Evolutionary conservation across 2,113 vertebrate genomes (phyloP).

Genomic region (Podarcis raffonei): DNA sequence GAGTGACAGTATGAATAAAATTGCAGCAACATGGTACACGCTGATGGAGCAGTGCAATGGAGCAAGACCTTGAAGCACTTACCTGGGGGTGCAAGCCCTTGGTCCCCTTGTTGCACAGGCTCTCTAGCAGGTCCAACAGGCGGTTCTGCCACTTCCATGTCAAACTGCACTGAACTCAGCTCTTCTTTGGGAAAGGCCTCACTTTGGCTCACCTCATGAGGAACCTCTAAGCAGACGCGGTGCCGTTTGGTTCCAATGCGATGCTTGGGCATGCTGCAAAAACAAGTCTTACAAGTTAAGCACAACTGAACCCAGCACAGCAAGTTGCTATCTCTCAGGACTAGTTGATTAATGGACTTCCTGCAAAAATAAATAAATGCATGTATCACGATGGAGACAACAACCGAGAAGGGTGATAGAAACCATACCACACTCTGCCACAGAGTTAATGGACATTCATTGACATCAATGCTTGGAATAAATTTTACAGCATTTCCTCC

Average conservation of each 20-base stretch:
- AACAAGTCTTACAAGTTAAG: slow-evolving; percentile 24
- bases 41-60: background rate
- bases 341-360: background rate
- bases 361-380: background rate
- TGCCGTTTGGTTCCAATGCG: slow-evolving; percentile 97
- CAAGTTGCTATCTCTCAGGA: background rate
- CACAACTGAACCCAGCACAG: rapidly evolving
- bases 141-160: slow-evolving; percentile 46
- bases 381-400: background rate
- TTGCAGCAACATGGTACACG: background rate
- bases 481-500: background rate
- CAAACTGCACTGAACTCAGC: slow-evolving; percentile 69
- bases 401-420: background rate
- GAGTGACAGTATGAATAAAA: background rate
- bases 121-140: slow-evolving; percentile 53
- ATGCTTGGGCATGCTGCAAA: slow-evolving; percentile 82
- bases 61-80: slow-evolving; percentile 14
- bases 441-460: background rate
- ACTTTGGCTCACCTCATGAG: slow-evolving; percentile 85
- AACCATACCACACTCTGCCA: background rate
- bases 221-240: slow-evolving; percentile 92
- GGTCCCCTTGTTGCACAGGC: slow-evolving; percentile 64
- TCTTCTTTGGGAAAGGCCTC: slow-evolving; percentile 85
- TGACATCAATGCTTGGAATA: background rate
- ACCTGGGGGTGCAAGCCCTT: slow-evolving; percentile 72